Evolutionary conservation across 1,140 invertebrate genomes (phyloP), one percentile per base, ranked within the genome.

Genomic region (Vanessa atalanta): DNA sequence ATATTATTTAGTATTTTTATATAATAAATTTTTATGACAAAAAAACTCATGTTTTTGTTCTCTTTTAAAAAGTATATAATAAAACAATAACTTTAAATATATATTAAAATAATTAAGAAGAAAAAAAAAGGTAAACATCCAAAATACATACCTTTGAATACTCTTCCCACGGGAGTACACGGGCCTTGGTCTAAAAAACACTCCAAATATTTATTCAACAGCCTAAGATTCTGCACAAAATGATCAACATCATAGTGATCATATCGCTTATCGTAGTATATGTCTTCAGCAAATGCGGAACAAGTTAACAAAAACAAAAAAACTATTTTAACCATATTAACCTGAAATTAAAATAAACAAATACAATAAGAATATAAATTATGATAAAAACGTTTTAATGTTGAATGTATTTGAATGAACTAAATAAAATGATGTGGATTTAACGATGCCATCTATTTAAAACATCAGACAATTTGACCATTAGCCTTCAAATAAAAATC

Each of bases 211-310:
- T 75, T 69, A 47, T 79, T 79, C 23, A 76, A 55, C 60, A 83
- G 78, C 73, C 75, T 67, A 20, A 66, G 65, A 64, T 72, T 76
- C 15, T 76, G 85, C 48, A 96, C 85, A 57, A 96, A 94, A 20
- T 88, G 90, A 53, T 96, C 95, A 2, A 96, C 90, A 76, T 96
- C 95, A 26, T 96, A 89, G 73, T 94, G 93, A 81, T 96, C 96
- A 70, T 87, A 90, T 69, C 79, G 82, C 0, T 73, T 65, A 73
- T 88, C 84, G 53, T 89, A 89, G 75, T 80, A 85, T 9, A 67
- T 77, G 12, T 83, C 72, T 57, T 85, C 65, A 14, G 76, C 70
- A 65, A 73, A 50, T 15, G 75, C 66, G 63, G 51, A 68, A 69
- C 14, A 81, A 43, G 26, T 47, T 70, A 77, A 13, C 15, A 72